Base-by-base conservation (phyloP, 2,888 invertebrate species). In the Meghimatium bilineatum region DNA sequence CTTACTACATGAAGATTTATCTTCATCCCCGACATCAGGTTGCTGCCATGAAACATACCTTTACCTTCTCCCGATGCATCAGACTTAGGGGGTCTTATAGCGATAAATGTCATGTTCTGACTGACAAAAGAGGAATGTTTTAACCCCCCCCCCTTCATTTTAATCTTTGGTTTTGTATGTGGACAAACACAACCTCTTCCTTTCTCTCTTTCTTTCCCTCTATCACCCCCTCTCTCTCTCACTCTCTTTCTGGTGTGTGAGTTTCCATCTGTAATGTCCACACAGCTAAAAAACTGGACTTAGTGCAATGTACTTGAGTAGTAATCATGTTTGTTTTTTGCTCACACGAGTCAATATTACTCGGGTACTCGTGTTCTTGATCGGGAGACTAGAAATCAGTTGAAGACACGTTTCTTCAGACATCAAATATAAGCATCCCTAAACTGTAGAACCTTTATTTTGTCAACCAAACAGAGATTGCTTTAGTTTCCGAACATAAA, bases 271-370 rank as follows among this genome's bases (percentile, higher is more conserved):
- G 44, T 12, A 44, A 44, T 8, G 12, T n/a, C 5, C 12, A 44
- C 44, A 44, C 44, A 44, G 6, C 6, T 12, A 44, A 63, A 63
- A 10, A 66, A 32, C 66, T 66, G 12, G 32, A 32, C 26, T 63
- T 8, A 1, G 1, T 63, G 20, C 14, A 10, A 66, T 66, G 17
- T 66, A 29, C 32, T 32, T 66, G 0, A 44, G 44, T 72, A 44
- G 26, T 14, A n/a, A 10, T n/a, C 14, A 1, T 44, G 29, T 49
- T 72, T 72, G 72, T n/a, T n/a, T 29, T 72, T 44, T 14, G 1
- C 72, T 72, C 72, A 72, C 72, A 44, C 38, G 44, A 49, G 72
- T 49, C 44, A 72, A 49, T n/a, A 72, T 1, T 49, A 8, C 44
- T 72, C 38, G n/a, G 44, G 23, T 49, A 49, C 44, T 69, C 20